Evolutionary conservation across 2,113 vertebrate species (phyloP).

Genomic region (Hydropotes inermis): DNA sequence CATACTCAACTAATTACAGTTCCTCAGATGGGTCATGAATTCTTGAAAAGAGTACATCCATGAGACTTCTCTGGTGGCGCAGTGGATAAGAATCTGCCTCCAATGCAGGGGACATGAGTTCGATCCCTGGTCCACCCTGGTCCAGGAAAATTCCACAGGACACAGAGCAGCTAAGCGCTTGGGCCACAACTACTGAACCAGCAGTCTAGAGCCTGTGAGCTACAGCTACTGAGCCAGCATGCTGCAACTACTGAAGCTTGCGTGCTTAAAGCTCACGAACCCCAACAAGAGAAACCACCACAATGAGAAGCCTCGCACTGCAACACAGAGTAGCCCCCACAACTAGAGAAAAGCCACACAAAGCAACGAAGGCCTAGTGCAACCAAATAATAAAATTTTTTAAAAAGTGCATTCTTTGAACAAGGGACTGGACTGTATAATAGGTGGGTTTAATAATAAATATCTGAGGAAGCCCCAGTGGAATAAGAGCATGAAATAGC

Average conservation of each 20-base stretch:
- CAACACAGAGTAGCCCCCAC: neutral
- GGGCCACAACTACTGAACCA: neutral
- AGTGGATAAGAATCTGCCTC: neutral
- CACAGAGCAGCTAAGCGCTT: neutral
- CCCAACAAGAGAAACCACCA: neutral
- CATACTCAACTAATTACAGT: neutral
- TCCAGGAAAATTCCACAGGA: neutral
- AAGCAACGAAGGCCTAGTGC: neutral
- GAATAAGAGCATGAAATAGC: neutral
- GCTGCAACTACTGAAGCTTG: neutral
- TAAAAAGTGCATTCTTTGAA: neutral
- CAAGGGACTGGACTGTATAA: neutral
- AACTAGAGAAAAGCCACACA: neutral
- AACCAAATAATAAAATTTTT: neutral
- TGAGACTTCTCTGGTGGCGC: neutral
- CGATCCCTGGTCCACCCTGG: neutral
- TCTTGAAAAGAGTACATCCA: neutral
- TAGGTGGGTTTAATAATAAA: neutral
- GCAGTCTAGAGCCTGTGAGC: neutral
- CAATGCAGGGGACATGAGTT: neutral
- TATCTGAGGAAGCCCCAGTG: neutral
- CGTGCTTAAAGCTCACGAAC: neutral
- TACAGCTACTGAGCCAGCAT: neutral
- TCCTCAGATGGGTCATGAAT: neutral
- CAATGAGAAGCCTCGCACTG: neutral